These are phyloP conservation scores for Scotopteryx bipunctaria DNA, from an alignment of 2,888 invertebrate genomes.

Conservation along the genomic window DNA sequence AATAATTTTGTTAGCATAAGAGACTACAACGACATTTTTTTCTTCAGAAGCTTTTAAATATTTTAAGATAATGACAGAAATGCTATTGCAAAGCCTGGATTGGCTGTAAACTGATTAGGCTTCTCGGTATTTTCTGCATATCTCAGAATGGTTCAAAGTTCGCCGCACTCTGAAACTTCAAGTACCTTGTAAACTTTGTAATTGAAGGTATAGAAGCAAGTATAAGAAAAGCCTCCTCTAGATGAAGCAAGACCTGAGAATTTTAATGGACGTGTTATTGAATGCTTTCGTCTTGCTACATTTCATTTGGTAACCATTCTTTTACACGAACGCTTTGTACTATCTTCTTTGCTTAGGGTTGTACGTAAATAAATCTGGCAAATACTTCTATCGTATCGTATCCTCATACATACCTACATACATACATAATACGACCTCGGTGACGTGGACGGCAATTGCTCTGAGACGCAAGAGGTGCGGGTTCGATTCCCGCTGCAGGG, in stretches of 20 bases:
- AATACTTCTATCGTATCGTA: slow-evolving; percentile 8
- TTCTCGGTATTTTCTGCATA: slow-evolving; percentile 51
- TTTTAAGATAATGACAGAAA: slow-evolving; percentile 65
- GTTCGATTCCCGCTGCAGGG: too few species aligned
- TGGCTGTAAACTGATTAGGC: slow-evolving; percentile 31
- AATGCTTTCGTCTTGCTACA: slow-evolving; percentile 18
- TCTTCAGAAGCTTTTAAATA: slow-evolving; percentile 67
- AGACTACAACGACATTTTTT: slow-evolving; percentile 56
- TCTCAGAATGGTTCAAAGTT: slow-evolving; percentile 61
- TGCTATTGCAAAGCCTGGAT: slow-evolving; percentile 33
- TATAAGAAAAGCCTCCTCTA: slow-evolving; percentile 13
- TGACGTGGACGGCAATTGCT: too few species aligned
- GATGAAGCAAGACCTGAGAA: slow-evolving; percentile 19
- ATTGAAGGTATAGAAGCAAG: slow-evolving; percentile 7
- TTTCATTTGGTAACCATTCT: slow-evolving; percentile 11
- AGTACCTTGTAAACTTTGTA: slow-evolving; percentile 43
- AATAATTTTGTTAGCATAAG: slow-evolving; percentile 25
- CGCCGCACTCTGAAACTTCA: slow-evolving; percentile 34
- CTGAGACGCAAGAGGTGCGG: too few species aligned
- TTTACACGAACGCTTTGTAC: slow-evolving; percentile 10
- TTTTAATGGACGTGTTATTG: slow-evolving; percentile 2
- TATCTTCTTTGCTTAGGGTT: slow-evolving; percentile 5
- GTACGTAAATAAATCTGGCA: slow-evolving; percentile 20
- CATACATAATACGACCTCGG: too few species aligned
- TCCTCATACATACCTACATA: too few species aligned